phyloP scores from a whole-genome alignment of 2,888 invertebrate species.

The Cecidostiba fungosa region DNA sequence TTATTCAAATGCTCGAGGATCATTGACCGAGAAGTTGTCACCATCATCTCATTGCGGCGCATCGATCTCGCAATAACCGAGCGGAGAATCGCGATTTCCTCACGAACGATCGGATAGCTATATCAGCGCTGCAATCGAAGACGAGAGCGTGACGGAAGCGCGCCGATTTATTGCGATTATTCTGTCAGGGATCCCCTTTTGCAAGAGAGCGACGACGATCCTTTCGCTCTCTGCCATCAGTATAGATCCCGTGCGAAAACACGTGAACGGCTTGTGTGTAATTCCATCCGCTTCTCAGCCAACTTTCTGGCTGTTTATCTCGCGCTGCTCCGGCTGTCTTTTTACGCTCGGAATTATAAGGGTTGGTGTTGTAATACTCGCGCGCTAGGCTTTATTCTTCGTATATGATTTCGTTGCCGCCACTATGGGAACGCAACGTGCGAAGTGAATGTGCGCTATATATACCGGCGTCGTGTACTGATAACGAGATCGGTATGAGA shows the following conservation, averaged over 20 bases:
- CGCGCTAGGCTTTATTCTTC: not conserved
- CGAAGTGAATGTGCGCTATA: not conserved
- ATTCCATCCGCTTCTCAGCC: constrained; percentile 39
- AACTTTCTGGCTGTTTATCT: not conserved
- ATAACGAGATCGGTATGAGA: constrained; percentile 26
- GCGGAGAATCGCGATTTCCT: not conserved
- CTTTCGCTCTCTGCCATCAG: not conserved
- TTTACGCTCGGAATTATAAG: constrained; percentile 42
- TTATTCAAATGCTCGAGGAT: constrained; percentile 44
- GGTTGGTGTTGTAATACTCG: constrained; percentile 42
- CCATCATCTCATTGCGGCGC: no score
- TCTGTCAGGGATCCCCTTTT: constrained; percentile 20
- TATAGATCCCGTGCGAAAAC: constrained; percentile 26
- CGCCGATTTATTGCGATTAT: constrained; percentile 7
- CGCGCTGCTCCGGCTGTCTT: not conserved
- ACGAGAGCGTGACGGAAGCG: not conserved
- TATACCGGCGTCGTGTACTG: not conserved
- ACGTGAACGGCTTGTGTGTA: constrained; percentile 10
- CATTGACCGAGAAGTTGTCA: constrained; percentile 34
- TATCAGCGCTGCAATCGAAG: not conserved
- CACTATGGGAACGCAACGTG: constrained; percentile 19
- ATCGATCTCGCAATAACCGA: not conserved
- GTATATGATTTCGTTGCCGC: constrained; percentile 22
- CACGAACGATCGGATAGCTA: not conserved
- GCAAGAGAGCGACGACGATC: not conserved